Evolutionary conservation across 2,888 invertebrate species (phyloP).

Genomic region (Ctena decussata): DNA sequence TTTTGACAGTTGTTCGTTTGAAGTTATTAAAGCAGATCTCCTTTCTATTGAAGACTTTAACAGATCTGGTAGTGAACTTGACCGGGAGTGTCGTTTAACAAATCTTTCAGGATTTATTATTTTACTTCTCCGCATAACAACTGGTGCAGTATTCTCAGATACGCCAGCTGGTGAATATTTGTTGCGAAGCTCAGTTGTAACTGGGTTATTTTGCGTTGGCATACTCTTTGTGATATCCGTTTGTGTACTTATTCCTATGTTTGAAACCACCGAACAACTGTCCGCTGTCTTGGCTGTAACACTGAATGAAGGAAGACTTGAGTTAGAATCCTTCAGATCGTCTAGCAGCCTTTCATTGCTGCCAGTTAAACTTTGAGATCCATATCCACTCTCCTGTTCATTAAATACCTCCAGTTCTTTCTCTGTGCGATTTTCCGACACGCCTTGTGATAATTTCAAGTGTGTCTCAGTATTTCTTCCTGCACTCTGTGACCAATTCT

Average conservation of each 20-base stretch:
- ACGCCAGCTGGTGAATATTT: not conserved
- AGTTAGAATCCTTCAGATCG: not conserved
- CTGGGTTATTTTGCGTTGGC: not conserved
- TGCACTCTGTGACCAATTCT: not conserved
- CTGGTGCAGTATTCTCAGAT: not conserved
- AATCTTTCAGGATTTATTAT: not conserved
- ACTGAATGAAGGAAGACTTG: not conserved
- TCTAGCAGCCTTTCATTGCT: not conserved
- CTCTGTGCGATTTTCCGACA: not conserved
- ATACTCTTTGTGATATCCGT: too few relatives aligned
- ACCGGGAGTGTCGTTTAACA: conserved; percentile 15
- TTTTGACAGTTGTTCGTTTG: not conserved
- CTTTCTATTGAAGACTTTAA: conserved; percentile 39
- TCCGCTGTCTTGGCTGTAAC: too few relatives aligned
- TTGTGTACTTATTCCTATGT: too few relatives aligned
- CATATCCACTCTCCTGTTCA: not conserved
- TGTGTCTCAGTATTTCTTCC: not conserved
- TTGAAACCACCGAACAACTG: too few relatives aligned
- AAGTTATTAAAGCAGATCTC: not conserved
- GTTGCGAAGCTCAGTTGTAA: not conserved
- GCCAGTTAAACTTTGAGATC: not conserved
- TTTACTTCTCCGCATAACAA: not conserved
- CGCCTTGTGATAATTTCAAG: not conserved
- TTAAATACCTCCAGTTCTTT: not conserved
- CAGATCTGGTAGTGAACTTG: conserved; percentile 61